These are phyloP conservation scores for Camelus dromedarius DNA, from an alignment of 2,113 vertebrate genomes.

Conservation along the genomic window DNA sequence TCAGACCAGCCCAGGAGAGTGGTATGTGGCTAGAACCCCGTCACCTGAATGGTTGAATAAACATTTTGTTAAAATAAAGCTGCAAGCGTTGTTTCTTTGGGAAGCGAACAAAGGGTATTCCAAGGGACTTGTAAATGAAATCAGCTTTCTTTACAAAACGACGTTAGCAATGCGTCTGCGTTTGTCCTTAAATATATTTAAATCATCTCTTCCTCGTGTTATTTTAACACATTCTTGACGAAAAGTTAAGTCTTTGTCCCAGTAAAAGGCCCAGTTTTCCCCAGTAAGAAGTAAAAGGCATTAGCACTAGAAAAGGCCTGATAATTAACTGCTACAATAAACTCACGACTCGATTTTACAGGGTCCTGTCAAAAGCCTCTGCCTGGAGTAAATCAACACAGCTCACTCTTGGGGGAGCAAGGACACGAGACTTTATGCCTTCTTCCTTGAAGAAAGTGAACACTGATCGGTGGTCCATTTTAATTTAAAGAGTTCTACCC, in stretches of 20 bases:
- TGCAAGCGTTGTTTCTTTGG: conserved; percentile 73
- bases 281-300: conserved; percentile 84
- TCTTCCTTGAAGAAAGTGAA: conserved; percentile 76
- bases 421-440: conserved; percentile 67
- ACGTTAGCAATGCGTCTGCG: conserved; percentile 49
- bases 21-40: conserved; percentile 48
- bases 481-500: conserved; percentile 79
- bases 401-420: conserved; percentile 57
- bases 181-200: conserved; percentile 79
- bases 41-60: conserved; percentile 84
- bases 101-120: conserved; percentile 66
- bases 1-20: background rate
- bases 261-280: conserved; percentile 79
- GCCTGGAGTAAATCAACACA: conserved; percentile 91
- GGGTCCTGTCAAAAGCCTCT: conserved; percentile 92
- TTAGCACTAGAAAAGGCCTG: conserved; percentile 86
- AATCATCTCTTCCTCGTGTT: conserved; percentile 73
- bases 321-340: conserved; percentile 90
- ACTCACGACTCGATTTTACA: conserved; percentile 92
- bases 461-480: conserved; percentile 74
- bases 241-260: conserved; percentile 83
- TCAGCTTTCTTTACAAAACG: conserved; percentile 75
- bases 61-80: conserved; percentile 86
- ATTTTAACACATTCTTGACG: conserved; percentile 81
- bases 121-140: conserved; percentile 80